Conservation (phyloP, 2,797 vertebrate genomes). For the Crenuchus spilurus region DNA sequence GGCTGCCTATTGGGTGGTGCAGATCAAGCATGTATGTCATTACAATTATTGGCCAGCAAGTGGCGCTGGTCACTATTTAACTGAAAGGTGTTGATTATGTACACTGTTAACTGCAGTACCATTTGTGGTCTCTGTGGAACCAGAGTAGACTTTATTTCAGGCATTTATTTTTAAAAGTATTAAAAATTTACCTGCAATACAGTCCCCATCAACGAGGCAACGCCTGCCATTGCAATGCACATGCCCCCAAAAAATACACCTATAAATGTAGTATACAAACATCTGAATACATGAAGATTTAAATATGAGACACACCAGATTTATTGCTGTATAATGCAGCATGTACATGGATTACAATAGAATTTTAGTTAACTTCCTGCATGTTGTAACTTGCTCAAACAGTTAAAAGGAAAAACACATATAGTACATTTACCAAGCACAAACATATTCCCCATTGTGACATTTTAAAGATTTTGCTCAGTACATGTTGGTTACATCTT, state of each 20-base stretch:
- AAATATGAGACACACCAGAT: too few species aligned
- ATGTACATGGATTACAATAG: too few species aligned
- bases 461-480: too few species aligned
- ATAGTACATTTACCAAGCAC: too few species aligned
- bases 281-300: neutral
- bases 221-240: conserved; percentile 93
- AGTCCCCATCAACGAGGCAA: conserved; percentile 88
- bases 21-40: conserved; percentile 13
- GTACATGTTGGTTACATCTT: too few species aligned
- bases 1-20: conserved; percentile 72
- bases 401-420: too few species aligned
- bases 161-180: neutral
- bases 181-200: conserved; percentile 86
- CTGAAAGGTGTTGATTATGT: conserved; percentile 16
- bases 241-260: conserved; percentile 88
- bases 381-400: too few species aligned
- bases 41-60: conserved; percentile 48
- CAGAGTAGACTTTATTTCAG: neutral
- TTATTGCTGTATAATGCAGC: too few species aligned
- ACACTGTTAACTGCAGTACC: neutral
- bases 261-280: conserved; percentile 52
- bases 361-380: too few species aligned
- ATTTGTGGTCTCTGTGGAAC: neutral
- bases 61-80: conserved; percentile 51
- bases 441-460: too few species aligned